Base-by-base conservation (phyloP, 2,113 vertebrate genomes). In the Nothocercus julius region DNA sequence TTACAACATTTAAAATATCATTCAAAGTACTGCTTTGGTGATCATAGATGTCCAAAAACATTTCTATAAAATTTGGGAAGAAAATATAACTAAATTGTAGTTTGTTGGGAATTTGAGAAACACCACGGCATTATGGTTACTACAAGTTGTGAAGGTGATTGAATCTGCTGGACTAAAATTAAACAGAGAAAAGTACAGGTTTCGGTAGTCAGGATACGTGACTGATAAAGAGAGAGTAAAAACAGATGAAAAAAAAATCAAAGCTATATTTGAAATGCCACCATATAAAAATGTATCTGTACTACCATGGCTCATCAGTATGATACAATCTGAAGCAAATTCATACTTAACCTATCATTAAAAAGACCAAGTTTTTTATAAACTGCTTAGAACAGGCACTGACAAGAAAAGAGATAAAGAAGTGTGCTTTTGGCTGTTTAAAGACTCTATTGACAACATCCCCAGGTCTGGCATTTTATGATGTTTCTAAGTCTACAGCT, bases 401-500 rank as follows among this genome's bases (percentile, higher is more conserved):
- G 78, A 49, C 82, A 92, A 95, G 45, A 95, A 94, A 66, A 20
- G 51, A 67, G 47, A 69, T 73, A 88, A 94, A 83, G 80, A 94
- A 95, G 73, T 45, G 56, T 75, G 80, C 61, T 83, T 96, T 92
- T 92, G 51, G 93, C 79, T 85, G 54, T 87, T 85, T 97, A 77
- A 97, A 97, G 94, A 54, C 73, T 85, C 87, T 85, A 5, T 69
- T 93, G 82, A 92, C 88, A 85, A 92, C 62, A 80, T 83, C 85
- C 74, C 47, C 83, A 59, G 88, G 92, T 72, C 95, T 95, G 79
- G 72, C 87, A 78, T 96, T 95, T 95, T 97, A 96, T 89, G 87
- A 94, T 92, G 62, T 89, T 74, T 89, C 81, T 67, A 90, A 95
- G 58, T 54, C 95, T 96, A 97, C 96, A 83, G 93, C 87, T 82